A percentile compares a stretch with the other conserved stretches of the same genome.
These are phyloP conservation scores for Lapara coniferarum DNA, from an alignment of 2,888 invertebrate genomes.

Conservation along the genomic window DNA sequence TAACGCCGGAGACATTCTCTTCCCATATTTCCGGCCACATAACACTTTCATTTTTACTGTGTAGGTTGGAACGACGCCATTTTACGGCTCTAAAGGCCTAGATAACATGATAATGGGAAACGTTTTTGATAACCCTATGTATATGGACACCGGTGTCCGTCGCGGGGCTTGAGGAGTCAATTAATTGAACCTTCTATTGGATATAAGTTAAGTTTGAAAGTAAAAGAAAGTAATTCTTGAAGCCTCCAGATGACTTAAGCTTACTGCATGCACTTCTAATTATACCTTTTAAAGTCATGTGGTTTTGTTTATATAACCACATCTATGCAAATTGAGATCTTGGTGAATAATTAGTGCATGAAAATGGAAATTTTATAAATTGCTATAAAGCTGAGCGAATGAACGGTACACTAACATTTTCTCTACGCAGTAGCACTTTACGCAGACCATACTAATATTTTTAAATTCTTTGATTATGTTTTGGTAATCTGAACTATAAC, in stretches of 20 bases:
- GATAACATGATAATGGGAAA: not conserved
- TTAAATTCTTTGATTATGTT: no score
- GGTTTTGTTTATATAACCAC: not conserved
- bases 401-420: not conserved
- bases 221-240: no score
- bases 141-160: no score
- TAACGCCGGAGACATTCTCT: not conserved
- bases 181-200: no score
- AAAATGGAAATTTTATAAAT: not conserved
- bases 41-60: slow-evolving; percentile 17
- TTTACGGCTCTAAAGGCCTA: not conserved
- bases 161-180: no score
- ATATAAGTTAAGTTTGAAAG: no score
- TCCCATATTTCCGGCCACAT: not conserved
- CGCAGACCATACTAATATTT: not conserved
- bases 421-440: not conserved
- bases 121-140: not conserved
- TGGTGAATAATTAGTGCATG: slow-evolving; percentile 1
- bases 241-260: no score
- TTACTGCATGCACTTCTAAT: no score
- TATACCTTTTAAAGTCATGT: not conserved
- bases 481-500: no score
- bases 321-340: not conserved
- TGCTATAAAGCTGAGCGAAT: not conserved
- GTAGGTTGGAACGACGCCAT: not conserved